phyloP scores from a whole-genome alignment of 2,888 invertebrate genomes.

The Latrodectus hesperus region DNA sequence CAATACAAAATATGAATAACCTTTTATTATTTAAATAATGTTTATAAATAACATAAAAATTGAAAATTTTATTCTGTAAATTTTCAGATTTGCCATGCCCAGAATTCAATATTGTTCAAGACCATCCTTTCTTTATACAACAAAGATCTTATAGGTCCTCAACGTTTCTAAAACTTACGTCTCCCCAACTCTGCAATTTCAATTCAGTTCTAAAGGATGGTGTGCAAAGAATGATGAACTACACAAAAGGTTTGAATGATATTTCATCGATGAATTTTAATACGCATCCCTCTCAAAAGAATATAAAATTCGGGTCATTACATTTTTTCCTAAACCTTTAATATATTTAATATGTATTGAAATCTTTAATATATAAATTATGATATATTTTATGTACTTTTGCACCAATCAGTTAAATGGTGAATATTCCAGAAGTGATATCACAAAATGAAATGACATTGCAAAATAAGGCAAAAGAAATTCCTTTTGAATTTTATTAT shows the following conservation, averaged over 20 bases:
- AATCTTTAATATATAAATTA: neutral
- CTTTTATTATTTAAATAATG: too few relatives aligned
- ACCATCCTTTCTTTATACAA: slow-evolving; percentile 63
- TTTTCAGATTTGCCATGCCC: slow-evolving; percentile 52
- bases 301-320: too few relatives aligned
- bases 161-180: slow-evolving; percentile 28
- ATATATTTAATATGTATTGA: neutral
- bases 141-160: slow-evolving; percentile 40
- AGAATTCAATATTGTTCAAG: slow-evolving; percentile 53
- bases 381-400: neutral
- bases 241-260: slow-evolving; percentile 31
- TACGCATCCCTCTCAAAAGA: neutral
- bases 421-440: too few relatives aligned
- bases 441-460: too few relatives aligned
- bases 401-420: neutral
- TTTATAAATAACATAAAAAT: too few relatives aligned
- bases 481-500: too few relatives aligned
- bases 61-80: neutral
- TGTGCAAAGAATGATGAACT: slow-evolving; percentile 25
- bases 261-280: neutral
- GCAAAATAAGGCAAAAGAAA: too few relatives aligned
- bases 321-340: neutral
- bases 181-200: slow-evolving; percentile 18
- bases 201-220: slow-evolving; percentile 38
- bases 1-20: too few relatives aligned